Evolutionary conservation across 2,797 vertebrate genomes (phyloP).

Genomic region (Ataeniobius toweri): DNA sequence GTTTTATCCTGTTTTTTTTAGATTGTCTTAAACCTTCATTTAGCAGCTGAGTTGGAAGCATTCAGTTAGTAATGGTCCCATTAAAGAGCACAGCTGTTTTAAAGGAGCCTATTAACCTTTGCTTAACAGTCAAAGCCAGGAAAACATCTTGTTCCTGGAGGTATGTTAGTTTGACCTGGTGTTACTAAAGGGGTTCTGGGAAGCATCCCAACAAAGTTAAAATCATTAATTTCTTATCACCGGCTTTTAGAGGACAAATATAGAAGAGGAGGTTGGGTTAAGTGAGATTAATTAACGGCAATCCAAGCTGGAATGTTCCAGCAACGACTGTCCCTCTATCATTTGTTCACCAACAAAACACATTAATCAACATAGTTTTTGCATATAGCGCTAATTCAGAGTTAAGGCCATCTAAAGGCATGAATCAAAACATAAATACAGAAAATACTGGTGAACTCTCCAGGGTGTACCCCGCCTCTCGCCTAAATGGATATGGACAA

Average conservation of each 20-base stretch:
- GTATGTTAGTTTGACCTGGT: slow-evolving; percentile 8
- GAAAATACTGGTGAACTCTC: too few relatives aligned
- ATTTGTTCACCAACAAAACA: neutral
- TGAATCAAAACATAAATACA: too few relatives aligned
- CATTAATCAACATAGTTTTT: neutral
- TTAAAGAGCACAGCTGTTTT: slow-evolving; percentile 21
- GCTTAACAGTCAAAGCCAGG: slow-evolving; percentile 3
- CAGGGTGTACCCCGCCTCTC: too few relatives aligned
- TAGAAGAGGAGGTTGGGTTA: neutral
- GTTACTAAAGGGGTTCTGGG: neutral
- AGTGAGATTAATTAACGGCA: slow-evolving; percentile 1
- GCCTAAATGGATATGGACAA: neutral
- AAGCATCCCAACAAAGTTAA: slow-evolving; percentile 5
- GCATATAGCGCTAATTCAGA: neutral
- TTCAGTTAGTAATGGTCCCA: slow-evolving; percentile 39
- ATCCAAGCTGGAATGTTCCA: neutral
- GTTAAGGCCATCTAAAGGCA: neutral
- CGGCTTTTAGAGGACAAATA: neutral
- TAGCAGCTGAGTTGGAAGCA: slow-evolving; percentile 37
- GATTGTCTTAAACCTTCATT: slow-evolving; percentile 30
- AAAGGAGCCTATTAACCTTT: neutral
- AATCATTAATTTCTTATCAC: neutral
- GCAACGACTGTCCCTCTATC: neutral
- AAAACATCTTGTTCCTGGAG: slow-evolving; percentile 22
- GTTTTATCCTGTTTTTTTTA: neutral